Evolutionary conservation across 2,797 vertebrate genomes (phyloP).

Genomic region (Brotula barbata): DNA sequence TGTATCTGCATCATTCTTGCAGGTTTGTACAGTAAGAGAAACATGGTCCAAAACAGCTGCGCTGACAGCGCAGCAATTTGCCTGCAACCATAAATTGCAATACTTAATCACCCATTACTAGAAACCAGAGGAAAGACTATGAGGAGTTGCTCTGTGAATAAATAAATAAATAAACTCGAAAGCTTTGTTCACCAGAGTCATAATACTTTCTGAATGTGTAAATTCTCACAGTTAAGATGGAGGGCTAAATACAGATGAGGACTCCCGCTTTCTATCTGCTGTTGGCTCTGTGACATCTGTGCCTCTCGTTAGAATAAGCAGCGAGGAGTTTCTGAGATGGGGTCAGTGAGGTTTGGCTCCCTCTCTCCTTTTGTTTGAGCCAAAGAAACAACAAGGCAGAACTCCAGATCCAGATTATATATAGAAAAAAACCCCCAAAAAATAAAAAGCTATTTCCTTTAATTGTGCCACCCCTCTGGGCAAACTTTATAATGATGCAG

Average conservation of each 20-base stretch:
- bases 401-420: slow-evolving; percentile 24
- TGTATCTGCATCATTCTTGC: slow-evolving; percentile 9
- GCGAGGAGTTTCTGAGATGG: slow-evolving; percentile 35
- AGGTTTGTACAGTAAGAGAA: slow-evolving; percentile 24
- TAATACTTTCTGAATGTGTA: slow-evolving; percentile 9
- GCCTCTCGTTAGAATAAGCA: slow-evolving; percentile 51
- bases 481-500: slow-evolving; percentile 31
- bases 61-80: slow-evolving; percentile 19
- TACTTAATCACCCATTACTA: slow-evolving; percentile 38
- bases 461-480: slow-evolving; percentile 30
- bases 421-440: too few relatives aligned
- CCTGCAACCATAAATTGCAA: slow-evolving; percentile 22
- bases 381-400: slow-evolving; percentile 37
- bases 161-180: slow-evolving; percentile 11
- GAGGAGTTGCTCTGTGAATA: slow-evolving; percentile 6
- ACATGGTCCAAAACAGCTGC: slow-evolving; percentile 25
- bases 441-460: slow-evolving; percentile 21
- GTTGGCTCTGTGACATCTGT: slow-evolving; percentile 17
- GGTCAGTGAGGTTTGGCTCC: slow-evolving; percentile 33
- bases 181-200: neutral
- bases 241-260: slow-evolving; percentile 1
- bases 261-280: slow-evolving; percentile 11
- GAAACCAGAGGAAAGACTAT: slow-evolving; percentile 28
- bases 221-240: slow-evolving; percentile 8
- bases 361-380: slow-evolving; percentile 19